Evolutionary conservation across 2,113 vertebrate genomes (phyloP).

Genomic region (Halcyon senegalensis): DNA sequence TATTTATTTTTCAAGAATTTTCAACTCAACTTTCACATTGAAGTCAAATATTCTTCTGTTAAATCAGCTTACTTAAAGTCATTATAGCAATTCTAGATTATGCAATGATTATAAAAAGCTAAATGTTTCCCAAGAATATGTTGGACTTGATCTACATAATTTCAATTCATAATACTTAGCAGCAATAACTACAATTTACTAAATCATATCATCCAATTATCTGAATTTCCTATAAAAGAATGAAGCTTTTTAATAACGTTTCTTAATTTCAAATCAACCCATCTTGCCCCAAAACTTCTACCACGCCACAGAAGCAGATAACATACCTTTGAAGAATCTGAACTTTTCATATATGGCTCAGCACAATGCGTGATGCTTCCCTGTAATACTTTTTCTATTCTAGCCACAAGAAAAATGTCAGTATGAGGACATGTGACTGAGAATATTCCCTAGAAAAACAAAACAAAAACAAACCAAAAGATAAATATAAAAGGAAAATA

Average conservation of each 20-base stretch:
- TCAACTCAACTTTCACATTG: not conserved
- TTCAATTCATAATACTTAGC: not conserved
- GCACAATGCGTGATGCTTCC: conserved; percentile 96
- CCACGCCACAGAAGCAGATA: not conserved
- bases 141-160: not conserved
- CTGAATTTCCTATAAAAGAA: not conserved
- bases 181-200: not conserved
- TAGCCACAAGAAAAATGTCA: conserved; percentile 96
- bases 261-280: not conserved
- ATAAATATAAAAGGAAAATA: not conserved
- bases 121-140: not conserved
- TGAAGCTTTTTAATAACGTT: not conserved
- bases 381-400: conserved; percentile 96
- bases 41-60: not conserved
- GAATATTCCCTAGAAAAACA: conserved; percentile 87
- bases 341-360: conserved; percentile 96
- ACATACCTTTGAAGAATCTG: conserved; percentile 94
- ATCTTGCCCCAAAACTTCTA: not conserved
- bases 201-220: not conserved
- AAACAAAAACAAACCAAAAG: not conserved
- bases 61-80: not conserved
- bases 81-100: not conserved
- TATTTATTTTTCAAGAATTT: not conserved
- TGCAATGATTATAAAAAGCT: not conserved
- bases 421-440: conserved; percentile 94